phyloP scores from a whole-genome alignment of 2,113 vertebrate species.

The Pomatostomus ruficeps region DNA sequence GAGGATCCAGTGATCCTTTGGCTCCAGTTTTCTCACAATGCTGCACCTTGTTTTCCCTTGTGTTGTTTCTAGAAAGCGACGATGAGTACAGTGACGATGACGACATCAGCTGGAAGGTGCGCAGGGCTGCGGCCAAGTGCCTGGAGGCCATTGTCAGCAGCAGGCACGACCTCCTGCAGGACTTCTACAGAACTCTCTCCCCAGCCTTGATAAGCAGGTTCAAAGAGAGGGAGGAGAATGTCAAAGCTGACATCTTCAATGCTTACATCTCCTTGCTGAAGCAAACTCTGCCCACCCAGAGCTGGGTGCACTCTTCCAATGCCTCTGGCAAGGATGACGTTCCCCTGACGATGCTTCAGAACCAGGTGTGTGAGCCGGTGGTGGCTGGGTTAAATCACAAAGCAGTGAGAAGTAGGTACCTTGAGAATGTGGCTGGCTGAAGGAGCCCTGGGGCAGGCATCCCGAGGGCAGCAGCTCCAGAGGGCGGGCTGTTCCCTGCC shows the following conservation, averaged over 20 bases:
- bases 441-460: background rate
- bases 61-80: conserved; percentile 77
- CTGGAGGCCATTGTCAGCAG: conserved; percentile 83
- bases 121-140: conserved; percentile 88
- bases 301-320: conserved; percentile 54
- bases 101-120: conserved; percentile 95
- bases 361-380: conserved; percentile 73
- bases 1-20: background rate
- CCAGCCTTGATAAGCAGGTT: conserved; percentile 84
- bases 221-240: conserved; percentile 93
- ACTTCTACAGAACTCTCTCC: conserved; percentile 81
- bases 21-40: background rate
- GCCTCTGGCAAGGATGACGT: conserved; percentile 66
- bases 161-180: conserved; percentile 81
- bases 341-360: conserved; percentile 75
- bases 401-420: background rate
- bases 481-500: background rate
- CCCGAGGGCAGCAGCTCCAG: background rate
- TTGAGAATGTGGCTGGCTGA: background rate
- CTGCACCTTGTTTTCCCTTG: background rate
- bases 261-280: conserved; percentile 84
- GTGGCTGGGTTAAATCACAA: background rate
- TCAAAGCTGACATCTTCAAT: conserved; percentile 85
- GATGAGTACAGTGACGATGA: conserved; percentile 93
- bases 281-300: conserved; percentile 75